Evolutionary conservation across 2,888 invertebrate species (phyloP), one percentile per base, ranked within the genome.

Genomic region (Rhabditoides inermis): DNA sequence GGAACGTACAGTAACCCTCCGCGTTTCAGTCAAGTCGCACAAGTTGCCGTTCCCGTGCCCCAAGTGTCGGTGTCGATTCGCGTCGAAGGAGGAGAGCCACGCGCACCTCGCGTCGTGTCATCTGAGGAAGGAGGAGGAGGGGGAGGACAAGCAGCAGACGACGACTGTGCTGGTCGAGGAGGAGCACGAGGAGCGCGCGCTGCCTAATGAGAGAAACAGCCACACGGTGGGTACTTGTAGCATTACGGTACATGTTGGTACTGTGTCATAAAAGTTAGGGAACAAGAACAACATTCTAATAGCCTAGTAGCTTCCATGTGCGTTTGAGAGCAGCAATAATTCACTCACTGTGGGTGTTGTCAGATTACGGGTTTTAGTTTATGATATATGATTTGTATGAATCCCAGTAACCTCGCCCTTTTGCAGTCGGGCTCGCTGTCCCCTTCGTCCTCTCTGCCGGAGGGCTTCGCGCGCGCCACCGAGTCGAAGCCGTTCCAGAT

Each of bases 371-470:
- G 20, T n/a, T 23, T 28, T 12, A 39, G 23, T 41, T n/a, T 30
- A n/a, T n/a, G n/a, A n/a, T n/a, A n/a, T n/a, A n/a, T n/a, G n/a
- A n/a, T n/a, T n/a, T n/a, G n/a, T n/a, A n/a, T n/a, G n/a, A n/a
- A n/a, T n/a, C n/a, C n/a, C n/a, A n/a, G n/a, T n/a, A n/a, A n/a
- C n/a, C n/a, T n/a, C n/a, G n/a, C n/a, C 39, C 18, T 7, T 37
- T 66, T 70, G 60, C 60, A 71, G 71, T 65, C 65, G 50, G 71
- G 71, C 27, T 68, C 69, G 36, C 59, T 68, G 32, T 65, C 65
- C n/a, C 71, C 71, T 10, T 68, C 70, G 2, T 61, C 61, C 27
- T 63, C 65, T 7, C 40, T 68, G 27, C 63, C 68, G 7, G 71
- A 71, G 46, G 65, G 63, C 36, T 69, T 54, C 51, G 18, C 60